A percentile compares a stretch with the other conserved stretches of the same genome.
Conservation (phyloP, 2,888 invertebrate species). For the Miltochrista miniata region DNA sequence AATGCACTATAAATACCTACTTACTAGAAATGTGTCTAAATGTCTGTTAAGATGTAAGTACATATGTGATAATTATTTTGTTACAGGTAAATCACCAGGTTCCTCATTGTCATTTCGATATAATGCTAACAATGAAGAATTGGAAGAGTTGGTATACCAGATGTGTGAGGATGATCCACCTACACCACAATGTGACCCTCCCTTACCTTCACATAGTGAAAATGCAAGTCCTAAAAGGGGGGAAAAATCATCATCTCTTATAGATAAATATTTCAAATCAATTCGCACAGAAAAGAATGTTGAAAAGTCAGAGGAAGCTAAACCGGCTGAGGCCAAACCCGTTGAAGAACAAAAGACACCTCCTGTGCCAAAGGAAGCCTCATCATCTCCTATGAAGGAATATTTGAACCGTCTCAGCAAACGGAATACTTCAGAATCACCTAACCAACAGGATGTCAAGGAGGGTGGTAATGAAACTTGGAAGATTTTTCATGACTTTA, state of each 20-base stretch:
- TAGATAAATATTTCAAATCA: slow-evolving; percentile 80
- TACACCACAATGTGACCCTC: slow-evolving; percentile 73
- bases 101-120: slow-evolving; percentile 86
- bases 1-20: background rate
- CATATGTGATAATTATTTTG: background rate
- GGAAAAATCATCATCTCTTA: slow-evolving; percentile 72
- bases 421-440: slow-evolving; percentile 85
- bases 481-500: slow-evolving; percentile 89
- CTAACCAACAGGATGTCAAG: slow-evolving; percentile 55
- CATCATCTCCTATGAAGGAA: slow-evolving; percentile 82
- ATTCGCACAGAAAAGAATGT: slow-evolving; percentile 61
- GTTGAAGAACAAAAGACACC: slow-evolving; percentile 51
- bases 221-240: slow-evolving; percentile 73
- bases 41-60: too few relatives aligned
- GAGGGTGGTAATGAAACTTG: slow-evolving; percentile 85
- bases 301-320: slow-evolving; percentile 63
- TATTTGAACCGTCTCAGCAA: slow-evolving; percentile 84
- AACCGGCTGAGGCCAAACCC: slow-evolving; percentile 50
- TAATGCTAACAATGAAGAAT: slow-evolving; percentile 89
- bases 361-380: slow-evolving; percentile 59
- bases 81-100: slow-evolving; percentile 72
- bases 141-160: slow-evolving; percentile 86
- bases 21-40: background rate
- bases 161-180: slow-evolving; percentile 84
- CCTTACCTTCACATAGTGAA: slow-evolving; percentile 58